A percentile compares a stretch with the other conserved stretches of the same genome.
Evolutionary conservation across 2,797 vertebrate genomes (phyloP).

Genomic region (Schizopygopsis malacanthus): DNA sequence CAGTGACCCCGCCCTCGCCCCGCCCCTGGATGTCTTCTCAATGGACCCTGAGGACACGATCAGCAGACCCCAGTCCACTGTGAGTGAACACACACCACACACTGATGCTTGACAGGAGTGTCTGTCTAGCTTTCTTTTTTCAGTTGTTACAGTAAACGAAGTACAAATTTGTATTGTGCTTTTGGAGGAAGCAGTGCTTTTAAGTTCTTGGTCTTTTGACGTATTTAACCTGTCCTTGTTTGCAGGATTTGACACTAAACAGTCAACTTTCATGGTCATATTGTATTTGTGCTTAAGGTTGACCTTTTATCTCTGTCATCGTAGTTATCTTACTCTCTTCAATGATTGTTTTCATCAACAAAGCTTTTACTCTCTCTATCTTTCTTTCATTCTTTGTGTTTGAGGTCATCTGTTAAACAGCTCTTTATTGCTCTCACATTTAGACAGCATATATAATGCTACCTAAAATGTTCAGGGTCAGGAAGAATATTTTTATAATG

Average conservation of each 20-base stretch:
- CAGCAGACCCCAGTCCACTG: constrained; percentile 71
- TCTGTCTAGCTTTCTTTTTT: constrained; percentile 8
- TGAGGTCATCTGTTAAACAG: neutral
- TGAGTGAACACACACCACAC: constrained; percentile 69
- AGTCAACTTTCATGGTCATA: neutral
- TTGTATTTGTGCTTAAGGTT: constrained; percentile 17
- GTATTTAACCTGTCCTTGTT: neutral
- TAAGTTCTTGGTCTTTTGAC: neutral
- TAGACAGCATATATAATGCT: neutral
- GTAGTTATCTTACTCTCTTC: neutral
- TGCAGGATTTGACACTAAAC: neutral
- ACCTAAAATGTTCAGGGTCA: neutral
- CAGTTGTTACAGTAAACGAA: neutral
- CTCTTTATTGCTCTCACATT: neutral
- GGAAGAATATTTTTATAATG: neutral
- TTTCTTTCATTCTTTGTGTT: neutral
- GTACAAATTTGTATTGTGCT: neutral
- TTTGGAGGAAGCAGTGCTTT: neutral
- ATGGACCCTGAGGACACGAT: constrained; percentile 66
- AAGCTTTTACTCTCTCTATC: neutral
- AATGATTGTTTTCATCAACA: neutral
- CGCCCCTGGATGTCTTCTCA: constrained; percentile 51
- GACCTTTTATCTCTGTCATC: constrained; percentile 3
- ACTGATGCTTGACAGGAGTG: neutral
- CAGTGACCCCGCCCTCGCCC: constrained; percentile 74